These are phyloP conservation scores for Apamea epomidion DNA, from an alignment of 2,888 invertebrate genomes.

Conservation along the genomic window DNA sequence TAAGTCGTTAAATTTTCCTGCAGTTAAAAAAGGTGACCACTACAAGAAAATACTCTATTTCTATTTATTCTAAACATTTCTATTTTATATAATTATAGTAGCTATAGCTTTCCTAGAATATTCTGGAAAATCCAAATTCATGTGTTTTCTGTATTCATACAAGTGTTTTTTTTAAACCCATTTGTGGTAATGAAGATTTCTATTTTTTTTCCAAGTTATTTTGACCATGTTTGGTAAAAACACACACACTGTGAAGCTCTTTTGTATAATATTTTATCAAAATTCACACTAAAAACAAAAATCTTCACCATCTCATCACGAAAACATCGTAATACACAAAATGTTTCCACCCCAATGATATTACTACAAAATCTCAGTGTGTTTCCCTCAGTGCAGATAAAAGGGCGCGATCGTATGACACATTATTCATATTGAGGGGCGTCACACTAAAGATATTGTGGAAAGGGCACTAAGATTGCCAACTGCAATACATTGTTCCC, in stretches of 20 bases:
- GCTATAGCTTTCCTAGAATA: neutral
- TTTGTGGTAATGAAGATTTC: too few species aligned
- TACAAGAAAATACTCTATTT: neutral
- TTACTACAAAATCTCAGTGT: slow-evolving; percentile 75
- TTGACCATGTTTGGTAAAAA: too few species aligned
- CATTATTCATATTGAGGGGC: slow-evolving; percentile 90
- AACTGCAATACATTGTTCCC: slow-evolving; percentile 88
- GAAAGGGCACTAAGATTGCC: slow-evolving; percentile 90
- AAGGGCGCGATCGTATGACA: slow-evolving; percentile 88
- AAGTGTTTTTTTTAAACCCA: too few species aligned
- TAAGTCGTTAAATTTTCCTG: neutral
- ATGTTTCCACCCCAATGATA: slow-evolving; percentile 65
- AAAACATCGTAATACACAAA: slow-evolving; percentile 52
- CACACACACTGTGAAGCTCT: too few species aligned
- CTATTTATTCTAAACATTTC: too few species aligned
- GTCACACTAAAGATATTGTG: slow-evolving; percentile 89
- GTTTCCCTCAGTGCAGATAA: slow-evolving; percentile 84
- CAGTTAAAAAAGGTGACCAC: neutral
- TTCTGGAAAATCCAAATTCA: neutral
- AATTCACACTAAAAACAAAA: slow-evolving; percentile 26
- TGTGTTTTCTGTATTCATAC: too few species aligned
- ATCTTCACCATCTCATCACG: slow-evolving; percentile 26
- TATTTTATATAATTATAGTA: too few species aligned
- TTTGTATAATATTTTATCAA: too few species aligned
- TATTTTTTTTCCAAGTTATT: too few species aligned